A percentile compares a stretch with the other conserved stretches of the same genome.
Conservation (phyloP, 2,888 invertebrate genomes). For the Erebia palarica region DNA sequence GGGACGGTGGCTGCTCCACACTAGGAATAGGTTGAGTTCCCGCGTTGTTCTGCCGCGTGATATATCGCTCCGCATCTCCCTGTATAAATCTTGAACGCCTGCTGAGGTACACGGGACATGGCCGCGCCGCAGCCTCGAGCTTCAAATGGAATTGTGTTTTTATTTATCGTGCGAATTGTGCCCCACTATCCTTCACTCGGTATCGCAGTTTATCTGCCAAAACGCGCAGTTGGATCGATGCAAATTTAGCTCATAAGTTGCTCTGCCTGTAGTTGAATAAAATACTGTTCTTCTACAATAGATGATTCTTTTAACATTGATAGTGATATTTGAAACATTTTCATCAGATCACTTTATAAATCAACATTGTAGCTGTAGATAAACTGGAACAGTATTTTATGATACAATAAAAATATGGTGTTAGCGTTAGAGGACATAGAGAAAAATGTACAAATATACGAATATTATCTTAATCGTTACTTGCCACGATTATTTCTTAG, state of each 20-base stretch:
- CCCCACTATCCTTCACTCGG: slow-evolving; percentile 77
- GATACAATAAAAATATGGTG: slow-evolving; percentile 19
- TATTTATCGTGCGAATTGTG: slow-evolving; percentile 81
- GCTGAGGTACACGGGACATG: slow-evolving; percentile 81
- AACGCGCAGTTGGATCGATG: slow-evolving; percentile 65
- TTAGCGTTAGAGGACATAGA: slow-evolving; percentile 30
- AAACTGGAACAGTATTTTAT: slow-evolving; percentile 26
- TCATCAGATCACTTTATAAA: slow-evolving; percentile 8
- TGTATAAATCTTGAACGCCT: slow-evolving; percentile 82
- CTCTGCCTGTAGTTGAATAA: slow-evolving; percentile 18
- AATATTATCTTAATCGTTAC: slow-evolving; percentile 37
- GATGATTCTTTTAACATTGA: neutral
- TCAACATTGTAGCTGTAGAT: slow-evolving; percentile 23
- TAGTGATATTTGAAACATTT: slow-evolving; percentile 1
- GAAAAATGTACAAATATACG: slow-evolving; percentile 44
- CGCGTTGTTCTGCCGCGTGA: slow-evolving; percentile 75
- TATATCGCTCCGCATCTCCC: slow-evolving; percentile 80
- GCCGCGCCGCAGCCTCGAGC: slow-evolving; percentile 72
- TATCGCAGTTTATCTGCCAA: slow-evolving; percentile 79
- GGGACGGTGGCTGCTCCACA: slow-evolving; percentile 74
- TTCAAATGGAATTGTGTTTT: slow-evolving; percentile 82
- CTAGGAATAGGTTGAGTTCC: slow-evolving; percentile 81
- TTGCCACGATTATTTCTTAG: slow-evolving; percentile 37
- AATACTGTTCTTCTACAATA: slow-evolving; percentile 21
- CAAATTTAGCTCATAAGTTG: slow-evolving; percentile 37